phyloP scores from a whole-genome alignment of 2,888 invertebrate species.

The Drosophila dives region DNA sequence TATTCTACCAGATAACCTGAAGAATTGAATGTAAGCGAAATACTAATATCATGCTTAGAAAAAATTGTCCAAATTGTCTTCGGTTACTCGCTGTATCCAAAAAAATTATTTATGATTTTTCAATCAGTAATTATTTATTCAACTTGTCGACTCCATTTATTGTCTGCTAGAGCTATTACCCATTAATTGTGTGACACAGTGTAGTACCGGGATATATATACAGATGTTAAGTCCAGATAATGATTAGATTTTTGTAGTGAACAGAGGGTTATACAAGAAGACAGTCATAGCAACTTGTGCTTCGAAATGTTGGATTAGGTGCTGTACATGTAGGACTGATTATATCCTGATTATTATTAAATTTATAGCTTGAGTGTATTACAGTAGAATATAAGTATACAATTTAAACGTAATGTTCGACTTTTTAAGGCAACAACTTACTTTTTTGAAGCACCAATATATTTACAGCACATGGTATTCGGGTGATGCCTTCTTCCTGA shows the following conservation, averaged over 20 bases:
- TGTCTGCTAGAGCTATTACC: background rate
- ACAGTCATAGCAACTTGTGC: background rate
- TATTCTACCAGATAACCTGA: background rate
- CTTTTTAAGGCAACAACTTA: too few species aligned
- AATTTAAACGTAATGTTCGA: too few species aligned
- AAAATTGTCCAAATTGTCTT: background rate
- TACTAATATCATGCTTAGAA: background rate
- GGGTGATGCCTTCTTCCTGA: too few species aligned
- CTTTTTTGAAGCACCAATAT: background rate
- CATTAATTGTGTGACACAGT: background rate
- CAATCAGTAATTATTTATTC: background rate
- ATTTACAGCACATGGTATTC: background rate
- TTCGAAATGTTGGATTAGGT: background rate
- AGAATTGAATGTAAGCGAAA: too few species aligned
- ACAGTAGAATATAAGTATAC: too few species aligned
- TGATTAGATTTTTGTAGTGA: background rate
- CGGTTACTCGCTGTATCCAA: background rate
- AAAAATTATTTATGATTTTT: too few species aligned
- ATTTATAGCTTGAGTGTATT: too few species aligned
- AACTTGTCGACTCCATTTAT: background rate
- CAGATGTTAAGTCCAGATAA: background rate
- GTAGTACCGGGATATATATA: background rate
- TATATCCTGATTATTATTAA: too few species aligned
- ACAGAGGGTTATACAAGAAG: background rate
- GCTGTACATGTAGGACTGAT: too few species aligned